Conservation (phyloP, 1,140 invertebrate genomes). For the Episyrphus balteatus region DNA sequence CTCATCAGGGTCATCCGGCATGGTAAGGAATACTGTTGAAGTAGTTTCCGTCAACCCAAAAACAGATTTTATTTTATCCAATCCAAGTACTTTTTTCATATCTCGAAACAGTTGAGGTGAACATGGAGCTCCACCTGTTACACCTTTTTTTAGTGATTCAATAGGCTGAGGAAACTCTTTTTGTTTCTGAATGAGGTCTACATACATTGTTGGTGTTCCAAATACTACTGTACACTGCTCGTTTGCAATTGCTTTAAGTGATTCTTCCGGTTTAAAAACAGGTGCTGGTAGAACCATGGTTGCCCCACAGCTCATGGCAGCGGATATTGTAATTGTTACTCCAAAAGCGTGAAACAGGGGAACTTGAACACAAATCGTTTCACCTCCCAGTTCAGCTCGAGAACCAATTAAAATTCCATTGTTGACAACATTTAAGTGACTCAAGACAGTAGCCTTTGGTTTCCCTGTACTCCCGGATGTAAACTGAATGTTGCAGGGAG, state of each 20-base stretch:
- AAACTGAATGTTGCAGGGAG: slow-evolving; percentile 67
- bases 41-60: slow-evolving; percentile 82
- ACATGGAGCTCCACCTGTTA: slow-evolving; percentile 64
- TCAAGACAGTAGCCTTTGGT: slow-evolving; percentile 74
- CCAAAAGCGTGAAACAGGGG: slow-evolving; percentile 91
- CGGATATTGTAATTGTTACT: slow-evolving; percentile 52
- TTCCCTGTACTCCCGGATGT: slow-evolving; percentile 60
- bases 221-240: slow-evolving; percentile 67
- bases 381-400: neutral
- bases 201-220: slow-evolving; percentile 92
- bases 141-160: slow-evolving; percentile 40
- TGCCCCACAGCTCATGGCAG: slow-evolving; percentile 48
- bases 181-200: slow-evolving; percentile 57
- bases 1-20: slow-evolving; percentile 48
- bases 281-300: slow-evolving; percentile 56
- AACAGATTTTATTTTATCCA: slow-evolving; percentile 46
- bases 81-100: slow-evolving; percentile 38
- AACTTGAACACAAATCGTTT: slow-evolving; percentile 57
- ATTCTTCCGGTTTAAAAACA: slow-evolving; percentile 51
- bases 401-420: slow-evolving; percentile 55
- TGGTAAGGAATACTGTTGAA: slow-evolving; percentile 53
- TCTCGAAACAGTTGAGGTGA: slow-evolving; percentile 54
- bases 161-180: slow-evolving; percentile 38
- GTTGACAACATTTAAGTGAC: slow-evolving; percentile 72
- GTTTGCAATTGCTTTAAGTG: slow-evolving; percentile 49